Evolutionary conservation across 2,113 vertebrate species (phyloP).

Genomic region (Zosterops pallidus): DNA sequence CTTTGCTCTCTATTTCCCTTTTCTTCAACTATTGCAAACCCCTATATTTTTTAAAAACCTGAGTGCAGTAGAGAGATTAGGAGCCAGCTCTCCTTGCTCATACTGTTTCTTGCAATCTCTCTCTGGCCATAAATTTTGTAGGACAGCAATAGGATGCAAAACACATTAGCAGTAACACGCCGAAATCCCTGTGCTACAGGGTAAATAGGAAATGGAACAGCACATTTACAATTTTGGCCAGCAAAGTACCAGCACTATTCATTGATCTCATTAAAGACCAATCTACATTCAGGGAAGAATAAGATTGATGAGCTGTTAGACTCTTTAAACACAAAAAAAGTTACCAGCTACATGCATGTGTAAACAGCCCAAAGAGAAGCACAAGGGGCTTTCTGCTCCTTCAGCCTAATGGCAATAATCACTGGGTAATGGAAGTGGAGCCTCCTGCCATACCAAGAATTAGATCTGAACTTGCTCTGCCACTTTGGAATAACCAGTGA

Average conservation of each 20-base stretch:
- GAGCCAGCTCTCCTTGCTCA: not conserved
- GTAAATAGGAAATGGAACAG: slow-evolving; percentile 61
- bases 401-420: not conserved
- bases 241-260: slow-evolving; percentile 25
- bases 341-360: not conserved
- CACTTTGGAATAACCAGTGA: not conserved
- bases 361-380: not conserved
- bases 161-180: slow-evolving; percentile 10
- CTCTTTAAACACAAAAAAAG: slow-evolving; percentile 26
- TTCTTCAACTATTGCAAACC: not conserved
- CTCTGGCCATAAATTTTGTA: slow-evolving; percentile 58
- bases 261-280: slow-evolving; percentile 70
- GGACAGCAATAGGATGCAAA: slow-evolving; percentile 64
- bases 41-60: not conserved
- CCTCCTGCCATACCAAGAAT: not conserved
- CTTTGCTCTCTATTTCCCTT: not conserved
- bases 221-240: slow-evolving; percentile 63
- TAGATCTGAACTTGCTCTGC: not conserved
- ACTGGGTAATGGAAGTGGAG: accelerated
- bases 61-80: not conserved
- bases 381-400: not conserved
- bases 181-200: slow-evolving; percentile 18
- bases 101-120: not conserved
- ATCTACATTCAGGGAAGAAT: slow-evolving; percentile 62
- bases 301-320: slow-evolving; percentile 48